Evolutionary conservation across 2,797 vertebrate species (phyloP).

Genomic region (Oryzias sinensis): DNA sequence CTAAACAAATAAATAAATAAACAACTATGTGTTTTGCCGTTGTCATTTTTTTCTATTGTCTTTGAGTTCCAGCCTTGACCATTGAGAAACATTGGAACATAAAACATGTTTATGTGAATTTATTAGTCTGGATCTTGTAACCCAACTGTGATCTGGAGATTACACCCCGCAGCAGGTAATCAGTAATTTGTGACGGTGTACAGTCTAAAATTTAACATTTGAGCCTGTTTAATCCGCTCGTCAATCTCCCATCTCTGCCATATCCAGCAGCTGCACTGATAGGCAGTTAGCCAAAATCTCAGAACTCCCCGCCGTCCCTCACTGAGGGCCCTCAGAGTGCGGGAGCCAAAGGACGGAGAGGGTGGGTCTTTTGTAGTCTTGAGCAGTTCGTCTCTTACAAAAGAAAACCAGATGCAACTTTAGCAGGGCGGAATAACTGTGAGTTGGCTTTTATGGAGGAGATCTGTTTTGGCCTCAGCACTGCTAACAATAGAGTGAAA

Average conservation of each 20-base stretch:
- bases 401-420: conserved; percentile 69
- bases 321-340: conserved; percentile 54
- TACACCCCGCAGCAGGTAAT: conserved; percentile 53
- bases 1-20: no score
- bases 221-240: conserved; percentile 56
- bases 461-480: conserved; percentile 34
- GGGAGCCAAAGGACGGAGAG: conserved; percentile 52
- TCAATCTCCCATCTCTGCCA: conserved; percentile 53
- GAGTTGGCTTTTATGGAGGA: conserved; percentile 42
- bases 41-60: conserved; percentile 1
- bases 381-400: conserved; percentile 61
- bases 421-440: conserved; percentile 41
- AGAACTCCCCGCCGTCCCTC: conserved; percentile 62
- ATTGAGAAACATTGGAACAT: conserved; percentile 20
- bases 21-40: neutral
- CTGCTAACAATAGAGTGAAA: conserved; percentile 26
- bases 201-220: conserved; percentile 49
- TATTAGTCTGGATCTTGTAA: conserved; percentile 25
- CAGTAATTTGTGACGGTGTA: conserved; percentile 60
- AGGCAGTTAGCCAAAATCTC: conserved; percentile 65
- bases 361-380: conserved; percentile 56
- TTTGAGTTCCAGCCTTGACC: conserved; percentile 11
- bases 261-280: conserved; percentile 71
- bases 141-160: conserved; percentile 34
- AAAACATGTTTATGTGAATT: conserved; percentile 23